Evolutionary conservation across 2,113 vertebrate genomes (phyloP), one percentile per base, ranked within the genome.

Genomic region (Sprattus sprattus): DNA sequence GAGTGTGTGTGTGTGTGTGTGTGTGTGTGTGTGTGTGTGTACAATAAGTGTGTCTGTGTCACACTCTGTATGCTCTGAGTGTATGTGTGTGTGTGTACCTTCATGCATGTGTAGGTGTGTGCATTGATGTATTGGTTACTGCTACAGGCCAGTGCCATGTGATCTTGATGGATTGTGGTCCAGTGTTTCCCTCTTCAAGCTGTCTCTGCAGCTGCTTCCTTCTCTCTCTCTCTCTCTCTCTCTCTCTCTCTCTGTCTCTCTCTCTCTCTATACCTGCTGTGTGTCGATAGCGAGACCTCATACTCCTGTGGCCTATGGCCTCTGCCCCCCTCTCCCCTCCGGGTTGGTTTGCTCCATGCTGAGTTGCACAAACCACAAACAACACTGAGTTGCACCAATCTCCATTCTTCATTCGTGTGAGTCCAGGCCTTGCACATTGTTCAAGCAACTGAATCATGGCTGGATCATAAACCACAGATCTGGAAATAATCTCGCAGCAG

Each of bases 121-220:
- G 3, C 87, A 91, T 90, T 89, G 91, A 92, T 89, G 89, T 86
- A 88, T 87, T 18, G 81, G 83, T 90, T 84, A 75, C 85, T 85
- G 85, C 85, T 86, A 87, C 88, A 86, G 87, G 83, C 28, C 20
- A 25, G 60, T 90, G 90, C 83, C 84, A 83, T 49, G 52, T 88
- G 89, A 57, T 46, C 20, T 83, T 92, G 93, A 93, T 93, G 88
- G 93, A 93, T 91, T 90, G 89, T 16, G 81, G 86, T 32, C 81
- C 45, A 45, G 87, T 81, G 80, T 64, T 87, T 45, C 87, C 57
- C 46, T 39, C 86, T 81, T 84, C 84, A 87, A 50, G 84, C 86
- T 88, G 87, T 52, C 84, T 84, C 88, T 83, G 32, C 88, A 75
- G 89, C 91, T 87, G 84, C 60, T 67, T 86, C 60, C n/a, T n/a